Evolutionary conservation across 2,113 vertebrate genomes (phyloP), one percentile per base, ranked within the genome.

Genomic region (Bos indicus): DNA sequence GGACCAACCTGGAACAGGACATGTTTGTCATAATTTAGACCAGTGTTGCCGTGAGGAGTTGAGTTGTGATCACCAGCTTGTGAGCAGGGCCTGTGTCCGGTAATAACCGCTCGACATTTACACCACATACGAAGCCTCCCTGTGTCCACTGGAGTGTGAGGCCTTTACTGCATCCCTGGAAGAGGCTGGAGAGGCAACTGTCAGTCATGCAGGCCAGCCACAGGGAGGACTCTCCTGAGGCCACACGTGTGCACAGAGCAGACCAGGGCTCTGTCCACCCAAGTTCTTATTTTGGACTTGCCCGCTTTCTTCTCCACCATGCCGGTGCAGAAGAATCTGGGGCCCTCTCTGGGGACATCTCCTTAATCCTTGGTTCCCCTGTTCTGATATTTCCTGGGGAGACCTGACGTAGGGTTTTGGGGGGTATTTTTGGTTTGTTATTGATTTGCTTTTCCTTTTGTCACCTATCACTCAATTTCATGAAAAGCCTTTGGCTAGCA

Each of bases 241-340:
- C 46, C 43, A 3, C 28, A 4, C 1, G 1, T 4, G 26, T 21
- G 7, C 11, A 0, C 84, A 8, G 77, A 16, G 56, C 54, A 40
- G 67, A 56, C 40, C 54, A 23, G 78, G 81, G 64, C 13, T 36
- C 23, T 26, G 4, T 2, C 71, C 14, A 13, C 57, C 54, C 59
- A 13, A 43, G 26, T 60, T 54, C 64, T 54, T 40, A 62, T 7
- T 46, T 40, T 14, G 40, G 40, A 4, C 25, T 83, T 89, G 59
- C 54, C 77, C 36, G 25, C 60, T 21, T 77, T 52, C 6, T 14
- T 2, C 26, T 59, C 43, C 46, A 43, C 28, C 36, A 15, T 19
- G 7, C 43, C 5, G 1, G 3, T 28, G 3, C 7, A 1, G 48
- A 56, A 62, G 56, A 21, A 54, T 33, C 81, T 21, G 56, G 19